Evolutionary conservation across 2,888 invertebrate species (phyloP).

Genomic region (Ganaspis brasiliensis): DNA sequence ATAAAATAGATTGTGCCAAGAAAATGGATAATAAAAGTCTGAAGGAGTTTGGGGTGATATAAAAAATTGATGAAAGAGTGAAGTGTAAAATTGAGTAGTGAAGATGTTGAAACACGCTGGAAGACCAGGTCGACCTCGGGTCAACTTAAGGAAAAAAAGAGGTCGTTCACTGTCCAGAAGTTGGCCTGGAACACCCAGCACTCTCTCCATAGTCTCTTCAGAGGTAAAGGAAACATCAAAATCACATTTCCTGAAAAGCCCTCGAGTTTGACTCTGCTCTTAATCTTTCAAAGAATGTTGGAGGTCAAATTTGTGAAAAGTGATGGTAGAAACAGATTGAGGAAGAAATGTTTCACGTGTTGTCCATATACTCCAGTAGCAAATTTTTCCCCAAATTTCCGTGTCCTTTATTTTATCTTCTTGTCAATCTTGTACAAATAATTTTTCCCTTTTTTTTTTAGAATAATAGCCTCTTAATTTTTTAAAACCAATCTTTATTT

Average conservation of each 20-base stretch:
- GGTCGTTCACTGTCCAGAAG: conserved; percentile 77
- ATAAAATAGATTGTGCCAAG: neutral
- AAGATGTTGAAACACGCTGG: conserved; percentile 76
- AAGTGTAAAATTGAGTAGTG: conserved; percentile 25
- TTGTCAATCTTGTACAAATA: too few relatives aligned
- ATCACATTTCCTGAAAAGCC: conserved; percentile 21
- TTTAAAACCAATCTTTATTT: too few relatives aligned
- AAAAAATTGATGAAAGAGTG: conserved; percentile 19
- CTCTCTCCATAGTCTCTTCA: conserved; percentile 69
- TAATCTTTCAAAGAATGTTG: neutral
- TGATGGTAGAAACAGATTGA: neutral
- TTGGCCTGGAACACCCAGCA: conserved; percentile 77
- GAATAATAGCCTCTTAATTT: too few relatives aligned
- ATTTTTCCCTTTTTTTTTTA: too few relatives aligned
- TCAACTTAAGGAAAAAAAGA: conserved; percentile 72
- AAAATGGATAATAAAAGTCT: conserved; percentile 15
- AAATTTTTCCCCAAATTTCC: too few relatives aligned
- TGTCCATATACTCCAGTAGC: too few relatives aligned
- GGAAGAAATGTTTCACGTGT: too few relatives aligned
- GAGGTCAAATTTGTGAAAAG: conserved; percentile 35
- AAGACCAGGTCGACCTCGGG: conserved; percentile 71
- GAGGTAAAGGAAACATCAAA: conserved; percentile 27
- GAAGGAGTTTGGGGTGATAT: neutral
- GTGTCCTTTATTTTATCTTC: too few relatives aligned
- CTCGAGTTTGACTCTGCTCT: neutral